phyloP scores from a whole-genome alignment of 2,113 vertebrate species.

The Larimichthys crocea region DNA sequence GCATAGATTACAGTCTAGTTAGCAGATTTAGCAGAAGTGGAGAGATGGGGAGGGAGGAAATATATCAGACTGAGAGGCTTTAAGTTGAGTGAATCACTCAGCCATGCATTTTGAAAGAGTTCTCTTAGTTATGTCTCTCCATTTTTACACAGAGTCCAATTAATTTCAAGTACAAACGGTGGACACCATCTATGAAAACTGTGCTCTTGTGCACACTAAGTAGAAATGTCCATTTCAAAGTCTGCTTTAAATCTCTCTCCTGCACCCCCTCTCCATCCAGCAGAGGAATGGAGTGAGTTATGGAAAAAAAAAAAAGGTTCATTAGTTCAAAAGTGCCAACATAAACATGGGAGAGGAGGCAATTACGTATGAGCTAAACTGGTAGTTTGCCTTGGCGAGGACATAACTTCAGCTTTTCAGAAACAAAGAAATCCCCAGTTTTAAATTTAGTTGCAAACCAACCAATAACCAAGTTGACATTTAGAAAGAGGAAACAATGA shows the following conservation, averaged over 20 bases:
- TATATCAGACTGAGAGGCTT: conserved; percentile 20
- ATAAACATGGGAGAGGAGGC: conserved; percentile 58
- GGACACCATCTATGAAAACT: not conserved
- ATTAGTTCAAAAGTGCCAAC: conserved; percentile 57
- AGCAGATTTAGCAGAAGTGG: not conserved
- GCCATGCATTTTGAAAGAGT: conserved; percentile 18
- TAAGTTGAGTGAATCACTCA: conserved; percentile 30
- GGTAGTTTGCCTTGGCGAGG: conserved; percentile 74
- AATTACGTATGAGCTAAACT: conserved; percentile 39
- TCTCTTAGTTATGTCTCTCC: conserved; percentile 2
- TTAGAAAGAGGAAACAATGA: not conserved
- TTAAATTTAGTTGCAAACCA: conserved; percentile 22
- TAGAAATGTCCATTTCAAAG: conserved; percentile 30
- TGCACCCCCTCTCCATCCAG: conserved; percentile 47
- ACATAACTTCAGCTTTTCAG: conserved; percentile 43
- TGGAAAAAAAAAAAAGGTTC: conserved; percentile 25
- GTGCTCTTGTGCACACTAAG: conserved; percentile 6
- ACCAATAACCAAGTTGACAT: not conserved
- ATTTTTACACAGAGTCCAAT: not conserved
- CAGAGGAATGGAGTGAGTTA: conserved; percentile 46
- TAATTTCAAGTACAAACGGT: conserved; percentile 14
- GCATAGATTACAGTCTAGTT: conserved; percentile 6
- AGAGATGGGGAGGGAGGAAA: conserved; percentile 41
- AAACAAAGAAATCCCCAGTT: conserved; percentile 4
- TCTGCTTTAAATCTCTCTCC: conserved; percentile 35